Conservation (phyloP, 2,888 invertebrate genomes). For the Eulithis prunata region DNA sequence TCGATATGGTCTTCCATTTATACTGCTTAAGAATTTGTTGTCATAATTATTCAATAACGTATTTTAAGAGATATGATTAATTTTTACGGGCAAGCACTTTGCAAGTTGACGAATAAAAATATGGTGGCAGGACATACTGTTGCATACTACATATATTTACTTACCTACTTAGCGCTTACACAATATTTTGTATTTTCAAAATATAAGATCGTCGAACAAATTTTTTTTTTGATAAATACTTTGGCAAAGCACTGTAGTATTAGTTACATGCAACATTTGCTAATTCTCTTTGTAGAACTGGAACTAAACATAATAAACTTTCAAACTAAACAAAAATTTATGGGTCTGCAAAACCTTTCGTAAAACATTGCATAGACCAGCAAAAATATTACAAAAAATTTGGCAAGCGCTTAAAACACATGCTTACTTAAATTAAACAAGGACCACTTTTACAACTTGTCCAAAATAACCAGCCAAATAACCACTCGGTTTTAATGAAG, state of each 20-base stretch:
- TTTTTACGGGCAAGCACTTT: too few species aligned
- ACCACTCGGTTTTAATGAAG: constrained; percentile 77
- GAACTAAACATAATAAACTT: background rate
- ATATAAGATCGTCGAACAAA: too few species aligned
- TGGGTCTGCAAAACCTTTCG: constrained; percentile 7
- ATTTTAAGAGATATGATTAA: too few species aligned
- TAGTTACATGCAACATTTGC: background rate
- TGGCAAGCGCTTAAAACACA: constrained; percentile 31
- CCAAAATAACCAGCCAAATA: constrained; percentile 69
- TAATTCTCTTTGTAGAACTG: background rate
- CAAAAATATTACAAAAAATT: constrained; percentile 29
- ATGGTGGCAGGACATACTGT: too few species aligned
- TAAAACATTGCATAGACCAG: constrained; percentile 3
- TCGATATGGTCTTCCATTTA: constrained; percentile 15
- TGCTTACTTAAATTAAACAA: constrained; percentile 45
- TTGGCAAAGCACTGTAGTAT: too few species aligned
- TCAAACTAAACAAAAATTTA: constrained; percentile 4
- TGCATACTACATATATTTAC: too few species aligned
- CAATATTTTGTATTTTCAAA: too few species aligned
- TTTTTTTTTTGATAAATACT: too few species aligned
- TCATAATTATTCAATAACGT: too few species aligned
- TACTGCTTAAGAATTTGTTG: constrained; percentile 5
- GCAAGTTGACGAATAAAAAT: too few species aligned
- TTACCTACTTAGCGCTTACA: too few species aligned
- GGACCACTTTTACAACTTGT: constrained; percentile 51